These are phyloP conservation scores for Montipora efflorescens DNA, from an alignment of 64 coral and sea anemone genomes.

Conservation along the genomic window DNA sequence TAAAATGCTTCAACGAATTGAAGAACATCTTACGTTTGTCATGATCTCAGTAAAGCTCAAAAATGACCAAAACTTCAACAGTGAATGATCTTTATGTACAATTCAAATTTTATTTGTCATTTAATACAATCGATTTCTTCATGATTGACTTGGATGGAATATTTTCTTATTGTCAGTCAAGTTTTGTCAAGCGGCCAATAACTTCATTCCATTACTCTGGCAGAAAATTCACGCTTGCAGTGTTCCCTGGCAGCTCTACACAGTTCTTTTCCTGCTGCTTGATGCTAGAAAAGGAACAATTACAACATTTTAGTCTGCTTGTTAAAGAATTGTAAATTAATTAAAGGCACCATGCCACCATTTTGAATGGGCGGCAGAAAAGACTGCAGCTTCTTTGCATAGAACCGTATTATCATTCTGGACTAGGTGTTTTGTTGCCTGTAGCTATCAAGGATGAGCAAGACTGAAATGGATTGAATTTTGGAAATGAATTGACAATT, in stretches of 20 bases:
- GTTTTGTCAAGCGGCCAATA: not conserved
- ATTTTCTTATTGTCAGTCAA: not conserved
- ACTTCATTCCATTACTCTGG: slow-evolving; percentile 16
- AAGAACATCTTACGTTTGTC: no score
- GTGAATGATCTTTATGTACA: not conserved
- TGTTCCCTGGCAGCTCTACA: slow-evolving; percentile 58
- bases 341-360: no score
- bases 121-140: not conserved
- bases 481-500: no score
- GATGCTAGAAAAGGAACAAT: slow-evolving; percentile 29
- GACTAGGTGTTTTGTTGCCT: no score
- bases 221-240: slow-evolving; percentile 47
- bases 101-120: not conserved
- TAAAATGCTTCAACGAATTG: no score
- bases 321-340: no score
- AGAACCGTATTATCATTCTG: no score
- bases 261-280: slow-evolving; percentile 35
- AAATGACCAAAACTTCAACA: not conserved
- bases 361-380: no score
- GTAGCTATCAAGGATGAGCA: no score
- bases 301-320: not conserved
- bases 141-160: not conserved
- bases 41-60: not conserved
- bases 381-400: no score
- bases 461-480: no score